Evolutionary conservation across 2,888 invertebrate genomes (phyloP).

Genomic region (Drosophila lutescens): DNA sequence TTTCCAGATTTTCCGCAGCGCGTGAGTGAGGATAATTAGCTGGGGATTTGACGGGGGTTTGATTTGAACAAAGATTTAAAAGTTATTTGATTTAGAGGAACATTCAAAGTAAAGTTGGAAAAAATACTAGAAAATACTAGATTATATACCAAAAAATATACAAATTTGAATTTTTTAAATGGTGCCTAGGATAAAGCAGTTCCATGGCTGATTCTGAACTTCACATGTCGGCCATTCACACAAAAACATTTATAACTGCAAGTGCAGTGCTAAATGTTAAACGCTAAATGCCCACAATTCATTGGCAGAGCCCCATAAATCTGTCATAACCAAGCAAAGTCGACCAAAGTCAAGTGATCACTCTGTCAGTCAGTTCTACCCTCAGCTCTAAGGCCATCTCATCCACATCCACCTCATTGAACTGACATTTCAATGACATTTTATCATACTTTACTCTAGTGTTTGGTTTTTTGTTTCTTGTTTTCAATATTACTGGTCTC

Average conservation of each 20-base stretch:
- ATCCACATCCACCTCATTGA: conserved; percentile 22
- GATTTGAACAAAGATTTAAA: not conserved
- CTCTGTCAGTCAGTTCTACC: conserved; percentile 21
- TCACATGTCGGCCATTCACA: not conserved
- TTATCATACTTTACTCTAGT: conserved; percentile 42
- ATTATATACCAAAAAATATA: not conserved
- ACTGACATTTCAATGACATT: conserved; percentile 60
- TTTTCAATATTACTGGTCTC: conserved; percentile 20
- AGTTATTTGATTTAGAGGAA: not conserved
- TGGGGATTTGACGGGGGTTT: conserved; percentile 8
- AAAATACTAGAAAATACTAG: not conserved
- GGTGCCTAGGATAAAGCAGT: not conserved
- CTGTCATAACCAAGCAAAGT: conserved; percentile 24
- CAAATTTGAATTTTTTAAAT: not conserved
- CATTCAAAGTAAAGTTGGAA: too few species aligned
- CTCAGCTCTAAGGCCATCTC: conserved; percentile 1
- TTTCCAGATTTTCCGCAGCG: conserved; percentile 16
- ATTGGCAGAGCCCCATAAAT: conserved; percentile 23
- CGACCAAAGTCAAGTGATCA: conserved; percentile 35
- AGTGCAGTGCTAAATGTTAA: not conserved
- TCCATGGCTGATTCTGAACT: not conserved
- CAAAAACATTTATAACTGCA: not conserved
- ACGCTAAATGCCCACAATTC: conserved; percentile 13
- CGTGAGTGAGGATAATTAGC: conserved; percentile 34
- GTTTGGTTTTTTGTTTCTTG: conserved; percentile 3